Percentiles rank a stretch among this genome's conserved stretches.
Conservation (phyloP, 2,888 invertebrate species). For the Microplitis manilae region DNA sequence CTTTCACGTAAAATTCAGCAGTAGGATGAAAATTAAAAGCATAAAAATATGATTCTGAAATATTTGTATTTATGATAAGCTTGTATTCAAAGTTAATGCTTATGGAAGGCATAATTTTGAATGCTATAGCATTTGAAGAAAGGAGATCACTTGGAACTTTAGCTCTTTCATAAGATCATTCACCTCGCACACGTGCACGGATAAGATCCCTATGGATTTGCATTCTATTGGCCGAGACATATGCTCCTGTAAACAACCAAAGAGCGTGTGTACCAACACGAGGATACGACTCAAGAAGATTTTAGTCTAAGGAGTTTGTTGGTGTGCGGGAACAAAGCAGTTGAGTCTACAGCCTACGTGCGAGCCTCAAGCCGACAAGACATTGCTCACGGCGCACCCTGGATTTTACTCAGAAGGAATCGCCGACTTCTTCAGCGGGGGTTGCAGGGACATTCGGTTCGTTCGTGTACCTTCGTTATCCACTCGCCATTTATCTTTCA, state of each 20-base stretch:
- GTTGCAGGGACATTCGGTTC: constrained; percentile 59
- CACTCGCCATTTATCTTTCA: constrained; percentile 67
- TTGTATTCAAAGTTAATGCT: not conserved
- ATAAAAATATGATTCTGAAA: no score
- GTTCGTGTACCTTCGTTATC: constrained; percentile 69
- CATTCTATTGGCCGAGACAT: constrained; percentile 39
- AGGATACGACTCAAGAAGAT: constrained; percentile 29
- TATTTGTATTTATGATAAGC: not conserved
- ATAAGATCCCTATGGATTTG: constrained; percentile 59
- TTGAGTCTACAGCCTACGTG: constrained; percentile 53
- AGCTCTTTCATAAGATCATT: constrained; percentile 54
- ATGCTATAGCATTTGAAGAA: not conserved
- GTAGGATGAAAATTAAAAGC: no score
- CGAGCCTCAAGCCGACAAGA: constrained; percentile 60
- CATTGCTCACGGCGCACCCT: constrained; percentile 66
- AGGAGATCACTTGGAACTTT: constrained; percentile 17
- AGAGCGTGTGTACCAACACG: constrained; percentile 6
- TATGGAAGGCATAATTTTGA: not conserved
- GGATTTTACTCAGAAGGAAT: constrained; percentile 40
- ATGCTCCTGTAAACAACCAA: constrained; percentile 50
- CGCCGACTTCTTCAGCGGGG: constrained; percentile 30
- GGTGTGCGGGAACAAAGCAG: constrained; percentile 26
- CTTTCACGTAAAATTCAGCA: no score
- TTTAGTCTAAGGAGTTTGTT: constrained; percentile 34
- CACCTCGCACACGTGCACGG: constrained; percentile 62